Percentiles rank a stretch among this genome's conserved stretches.
Evolutionary conservation across 2,888 invertebrate genomes (phyloP).

Genomic region (Aspidiotus rigidus): DNA sequence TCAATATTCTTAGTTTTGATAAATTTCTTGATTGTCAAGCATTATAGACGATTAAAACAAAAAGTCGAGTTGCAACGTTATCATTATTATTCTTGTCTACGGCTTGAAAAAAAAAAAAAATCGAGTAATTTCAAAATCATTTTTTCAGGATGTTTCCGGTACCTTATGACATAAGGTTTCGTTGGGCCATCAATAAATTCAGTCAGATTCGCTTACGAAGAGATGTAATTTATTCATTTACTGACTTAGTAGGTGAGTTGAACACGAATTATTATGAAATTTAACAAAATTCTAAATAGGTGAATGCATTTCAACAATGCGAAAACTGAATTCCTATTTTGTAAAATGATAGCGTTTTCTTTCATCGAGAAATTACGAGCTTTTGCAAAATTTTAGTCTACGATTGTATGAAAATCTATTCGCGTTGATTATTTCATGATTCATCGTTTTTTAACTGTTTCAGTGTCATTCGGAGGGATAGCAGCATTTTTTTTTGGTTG

Average conservation of each 20-base stretch:
- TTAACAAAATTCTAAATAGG: too few species aligned
- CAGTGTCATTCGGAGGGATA: conserved; percentile 56
- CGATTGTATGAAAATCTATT: not conserved
- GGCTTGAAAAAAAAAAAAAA: too few species aligned
- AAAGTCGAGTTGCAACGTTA: too few species aligned
- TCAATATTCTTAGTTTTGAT: too few species aligned
- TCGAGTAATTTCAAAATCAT: too few species aligned
- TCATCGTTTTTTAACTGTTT: conserved; percentile 36
- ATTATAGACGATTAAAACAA: too few species aligned
- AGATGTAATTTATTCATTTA: conserved; percentile 55
- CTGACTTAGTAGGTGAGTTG: conserved; percentile 49
- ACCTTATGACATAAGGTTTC: conserved; percentile 39
- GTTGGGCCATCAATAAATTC: conserved; percentile 40
- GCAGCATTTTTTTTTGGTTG: conserved; percentile 56
- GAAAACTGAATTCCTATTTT: conserved; percentile 16
- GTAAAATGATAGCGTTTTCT: too few species aligned
- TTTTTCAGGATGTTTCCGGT: conserved; percentile 39
- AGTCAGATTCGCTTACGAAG: conserved; percentile 47
- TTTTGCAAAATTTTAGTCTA: not conserved
- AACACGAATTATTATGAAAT: conserved; percentile 8
- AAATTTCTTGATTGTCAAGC: too few species aligned
- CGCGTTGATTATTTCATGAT: too few species aligned
- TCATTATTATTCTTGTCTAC: too few species aligned
- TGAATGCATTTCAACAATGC: not conserved
- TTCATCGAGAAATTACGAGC: too few species aligned